Percentiles rank a stretch among this genome's conserved stretches.
phyloP scores from a whole-genome alignment of 2,888 invertebrate species.

The Trichogramma dendrolimi region DNA sequence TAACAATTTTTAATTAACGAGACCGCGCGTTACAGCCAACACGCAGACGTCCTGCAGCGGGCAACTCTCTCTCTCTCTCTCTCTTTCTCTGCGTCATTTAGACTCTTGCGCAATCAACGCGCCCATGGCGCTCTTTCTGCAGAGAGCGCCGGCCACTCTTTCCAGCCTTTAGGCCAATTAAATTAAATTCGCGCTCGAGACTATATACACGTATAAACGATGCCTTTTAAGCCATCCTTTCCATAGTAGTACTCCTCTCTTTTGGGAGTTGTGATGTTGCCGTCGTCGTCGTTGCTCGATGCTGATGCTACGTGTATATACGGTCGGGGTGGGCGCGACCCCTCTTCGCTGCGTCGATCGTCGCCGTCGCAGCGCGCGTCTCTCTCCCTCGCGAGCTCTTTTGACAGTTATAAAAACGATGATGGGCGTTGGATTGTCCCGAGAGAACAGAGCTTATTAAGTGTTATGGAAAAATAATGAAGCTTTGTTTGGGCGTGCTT shows the following conservation, averaged over 20 bases:
- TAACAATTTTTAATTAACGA: conserved; percentile 35
- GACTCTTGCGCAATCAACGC: conserved; percentile 24
- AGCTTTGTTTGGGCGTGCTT: too few relatives aligned
- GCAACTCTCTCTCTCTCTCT: background rate
- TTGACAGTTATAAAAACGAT: conserved; percentile 8
- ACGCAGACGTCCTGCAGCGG: too few relatives aligned
- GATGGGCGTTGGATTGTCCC: conserved; percentile 12
- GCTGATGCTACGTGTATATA: too few relatives aligned
- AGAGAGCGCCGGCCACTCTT: conserved; percentile 24
- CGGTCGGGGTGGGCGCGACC: too few relatives aligned
- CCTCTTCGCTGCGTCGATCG: background rate
- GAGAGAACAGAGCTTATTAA: too few relatives aligned
- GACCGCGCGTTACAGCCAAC: conserved; percentile 7
- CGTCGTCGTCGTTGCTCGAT: too few relatives aligned
- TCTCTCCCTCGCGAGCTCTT: background rate
- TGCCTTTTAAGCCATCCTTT: too few relatives aligned
- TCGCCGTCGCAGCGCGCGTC: background rate
- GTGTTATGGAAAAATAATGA: too few relatives aligned
- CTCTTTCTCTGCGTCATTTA: conserved; percentile 24
- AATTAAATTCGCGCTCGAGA: conserved; percentile 33
- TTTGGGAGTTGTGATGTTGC: too few relatives aligned
- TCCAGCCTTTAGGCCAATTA: conserved; percentile 30
- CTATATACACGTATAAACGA: conserved; percentile 11
- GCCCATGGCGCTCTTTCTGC: conserved; percentile 24
- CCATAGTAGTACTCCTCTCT: too few relatives aligned